A percentile compares a stretch with the other conserved stretches of the same genome.
Evolutionary conservation across 2,113 vertebrate genomes (phyloP).

Genomic region (Amblyornis subalaris): DNA sequence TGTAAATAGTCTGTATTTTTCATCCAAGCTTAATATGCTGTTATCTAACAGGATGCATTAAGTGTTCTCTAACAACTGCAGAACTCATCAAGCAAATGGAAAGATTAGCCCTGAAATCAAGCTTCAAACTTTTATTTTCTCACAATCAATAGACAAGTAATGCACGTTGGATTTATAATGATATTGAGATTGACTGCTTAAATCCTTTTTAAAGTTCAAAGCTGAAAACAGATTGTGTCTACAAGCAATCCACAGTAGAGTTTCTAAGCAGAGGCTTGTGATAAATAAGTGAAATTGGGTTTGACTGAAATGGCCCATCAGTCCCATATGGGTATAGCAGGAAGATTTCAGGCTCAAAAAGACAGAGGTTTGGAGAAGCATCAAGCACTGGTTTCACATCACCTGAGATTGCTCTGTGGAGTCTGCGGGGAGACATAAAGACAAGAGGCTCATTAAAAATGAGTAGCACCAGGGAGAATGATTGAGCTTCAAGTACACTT

Average conservation of each 20-base stretch:
- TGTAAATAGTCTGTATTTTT: slow-evolving; percentile 44
- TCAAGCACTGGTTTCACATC: slow-evolving; percentile 77
- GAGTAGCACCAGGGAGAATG: slow-evolving; percentile 68
- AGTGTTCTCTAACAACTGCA: slow-evolving; percentile 65
- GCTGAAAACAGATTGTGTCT: slow-evolving; percentile 77
- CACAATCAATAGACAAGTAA: slow-evolving; percentile 78
- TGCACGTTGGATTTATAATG: slow-evolving; percentile 81
- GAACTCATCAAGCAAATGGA: slow-evolving; percentile 77
- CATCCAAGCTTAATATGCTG: slow-evolving; percentile 33
- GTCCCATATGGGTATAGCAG: slow-evolving; percentile 73
- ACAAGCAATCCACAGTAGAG: slow-evolving; percentile 76
- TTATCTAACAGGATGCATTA: slow-evolving; percentile 52
- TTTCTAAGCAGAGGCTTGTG: slow-evolving; percentile 72
- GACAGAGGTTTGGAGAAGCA: slow-evolving; percentile 63
- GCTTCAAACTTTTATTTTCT: slow-evolving; percentile 78
- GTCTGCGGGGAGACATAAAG: slow-evolving; percentile 65
- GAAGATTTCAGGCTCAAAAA: slow-evolving; percentile 74
- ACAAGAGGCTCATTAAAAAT: slow-evolving; percentile 79
- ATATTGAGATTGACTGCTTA: slow-evolving; percentile 87
- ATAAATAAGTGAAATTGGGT: slow-evolving; percentile 81
- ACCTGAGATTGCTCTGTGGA: slow-evolving; percentile 80
- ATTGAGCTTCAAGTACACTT: slow-evolving; percentile 69
- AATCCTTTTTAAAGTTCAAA: slow-evolving; percentile 85
- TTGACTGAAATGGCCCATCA: slow-evolving; percentile 77
- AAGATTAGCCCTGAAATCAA: slow-evolving; percentile 87